These are phyloP conservation scores for Drosophila miranda DNA, from an alignment of 1,140 invertebrate species.

Conservation along the genomic window DNA sequence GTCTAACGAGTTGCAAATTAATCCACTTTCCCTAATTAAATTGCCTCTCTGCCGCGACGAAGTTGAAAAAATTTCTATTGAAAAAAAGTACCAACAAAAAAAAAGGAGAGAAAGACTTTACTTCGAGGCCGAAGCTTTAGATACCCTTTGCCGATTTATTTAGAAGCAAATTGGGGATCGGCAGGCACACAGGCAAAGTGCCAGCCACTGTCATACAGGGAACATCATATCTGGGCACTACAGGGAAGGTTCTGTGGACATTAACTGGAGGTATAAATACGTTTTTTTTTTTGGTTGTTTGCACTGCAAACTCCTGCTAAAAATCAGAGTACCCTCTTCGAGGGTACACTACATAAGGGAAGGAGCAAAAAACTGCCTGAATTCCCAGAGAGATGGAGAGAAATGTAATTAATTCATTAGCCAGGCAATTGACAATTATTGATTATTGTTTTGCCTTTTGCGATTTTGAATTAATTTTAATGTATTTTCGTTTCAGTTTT, in stretches of 20 bases:
- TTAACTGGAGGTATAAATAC: no score
- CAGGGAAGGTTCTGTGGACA: no score
- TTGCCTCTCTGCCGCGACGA: slow-evolving; percentile 53
- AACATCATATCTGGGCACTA: no score
- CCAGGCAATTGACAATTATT: slow-evolving; percentile 76
- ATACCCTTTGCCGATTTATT: no score
- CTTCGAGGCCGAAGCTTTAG: no score
- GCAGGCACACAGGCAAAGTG: no score
- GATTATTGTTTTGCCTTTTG: slow-evolving; percentile 68
- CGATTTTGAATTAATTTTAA: slow-evolving; percentile 50
- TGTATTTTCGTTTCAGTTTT: slow-evolving; percentile 44
- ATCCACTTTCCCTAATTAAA: slow-evolving; percentile 82
- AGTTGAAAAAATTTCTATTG: slow-evolving; percentile 30
- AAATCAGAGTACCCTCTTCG: no score
- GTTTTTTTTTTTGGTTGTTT: no score
- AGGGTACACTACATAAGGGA: slow-evolving; percentile 7
- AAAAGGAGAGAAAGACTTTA: slow-evolving; percentile 12
- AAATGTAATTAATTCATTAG: slow-evolving; percentile 79
- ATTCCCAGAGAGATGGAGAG: neutral
- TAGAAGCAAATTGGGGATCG: no score
- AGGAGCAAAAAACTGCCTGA: slow-evolving; percentile 1
- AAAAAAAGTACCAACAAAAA: slow-evolving; percentile 36
- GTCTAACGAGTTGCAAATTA: slow-evolving; percentile 82
- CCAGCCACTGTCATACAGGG: no score
- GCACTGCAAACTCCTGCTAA: no score